A percentile compares a stretch with the other conserved stretches of the same genome.
Conservation (phyloP, 2,113 vertebrate genomes). For the Pachypanchax playfairii region DNA sequence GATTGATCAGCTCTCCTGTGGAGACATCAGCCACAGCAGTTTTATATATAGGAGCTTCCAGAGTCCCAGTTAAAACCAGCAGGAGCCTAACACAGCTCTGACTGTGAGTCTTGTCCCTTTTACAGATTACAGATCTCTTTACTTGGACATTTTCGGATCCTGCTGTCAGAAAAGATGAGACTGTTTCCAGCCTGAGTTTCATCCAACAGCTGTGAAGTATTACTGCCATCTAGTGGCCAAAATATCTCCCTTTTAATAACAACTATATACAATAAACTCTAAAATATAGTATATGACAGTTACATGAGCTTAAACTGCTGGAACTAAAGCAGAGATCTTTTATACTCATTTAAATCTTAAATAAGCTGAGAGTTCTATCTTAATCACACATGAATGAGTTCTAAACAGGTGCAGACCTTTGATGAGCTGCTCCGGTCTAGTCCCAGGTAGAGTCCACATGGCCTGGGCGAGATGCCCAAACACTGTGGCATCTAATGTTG, state of each 20-base stretch:
- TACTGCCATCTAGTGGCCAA: conserved; percentile 66
- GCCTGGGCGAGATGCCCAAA: conserved; percentile 96
- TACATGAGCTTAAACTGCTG: too few relatives aligned
- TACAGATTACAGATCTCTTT: conserved; percentile 12
- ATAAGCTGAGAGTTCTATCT: too few relatives aligned
- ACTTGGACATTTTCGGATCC: conserved; percentile 6
- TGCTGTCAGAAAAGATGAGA: conserved; percentile 21
- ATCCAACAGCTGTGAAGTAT: conserved; percentile 8
- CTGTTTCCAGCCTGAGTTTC: background rate
- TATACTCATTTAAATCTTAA: too few relatives aligned
- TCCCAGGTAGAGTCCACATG: conserved; percentile 97
- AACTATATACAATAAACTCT: background rate
- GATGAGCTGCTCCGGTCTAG: conserved; percentile 91
- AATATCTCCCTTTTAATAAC: background rate
- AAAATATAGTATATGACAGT: too few relatives aligned
- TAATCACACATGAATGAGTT: too few relatives aligned
- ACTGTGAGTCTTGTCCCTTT: conserved; percentile 2
- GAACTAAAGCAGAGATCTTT: background rate
- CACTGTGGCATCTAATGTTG: conserved; percentile 93
- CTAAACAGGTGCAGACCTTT: conserved; percentile 84
- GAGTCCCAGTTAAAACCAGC: conserved; percentile 16
- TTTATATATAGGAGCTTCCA: background rate
- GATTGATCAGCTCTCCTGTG: conserved; percentile 93
- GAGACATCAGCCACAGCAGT: conserved; percentile 17
- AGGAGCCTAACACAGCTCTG: background rate